Evolutionary conservation across 1,140 invertebrate genomes (phyloP).

Genomic region (Doryteuthis pealeii): DNA sequence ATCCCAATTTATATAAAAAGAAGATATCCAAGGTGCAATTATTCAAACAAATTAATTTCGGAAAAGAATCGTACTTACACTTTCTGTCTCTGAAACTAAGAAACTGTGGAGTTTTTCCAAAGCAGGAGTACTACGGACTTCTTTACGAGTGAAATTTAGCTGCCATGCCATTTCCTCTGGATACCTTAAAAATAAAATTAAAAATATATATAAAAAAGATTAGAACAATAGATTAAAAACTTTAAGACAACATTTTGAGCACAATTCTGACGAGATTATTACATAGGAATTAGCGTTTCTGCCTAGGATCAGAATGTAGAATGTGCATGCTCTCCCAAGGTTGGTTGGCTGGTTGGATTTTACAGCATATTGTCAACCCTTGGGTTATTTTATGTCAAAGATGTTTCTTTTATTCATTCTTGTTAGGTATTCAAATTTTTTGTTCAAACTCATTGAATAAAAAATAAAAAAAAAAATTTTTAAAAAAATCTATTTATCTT

Average conservation of each 20-base stretch:
- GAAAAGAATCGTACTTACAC: conserved; percentile 54
- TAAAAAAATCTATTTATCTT: no score
- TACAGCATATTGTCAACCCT: no score
- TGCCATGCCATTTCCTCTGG: conserved; percentile 93
- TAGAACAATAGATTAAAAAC: conserved; percentile 1
- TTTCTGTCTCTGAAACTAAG: conserved; percentile 87
- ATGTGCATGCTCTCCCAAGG: no score
- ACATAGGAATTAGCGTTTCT: background rate
- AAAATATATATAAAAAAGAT: background rate
- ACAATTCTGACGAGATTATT: background rate
- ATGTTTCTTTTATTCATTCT: no score
- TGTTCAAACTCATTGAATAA: no score
- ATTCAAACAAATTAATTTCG: no score
- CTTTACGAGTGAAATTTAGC: conserved; percentile 82
- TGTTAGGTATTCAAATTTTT: no score
- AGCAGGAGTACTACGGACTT: conserved; percentile 82
- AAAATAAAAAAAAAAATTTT: no score
- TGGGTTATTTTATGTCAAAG: no score
- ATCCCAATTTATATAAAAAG: no score
- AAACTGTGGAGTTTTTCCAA: conserved; percentile 90
- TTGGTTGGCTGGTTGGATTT: no score
- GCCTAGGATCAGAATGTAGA: conserved; percentile 3
- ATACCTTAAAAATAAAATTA: conserved; percentile 69
- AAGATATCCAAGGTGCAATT: no score
- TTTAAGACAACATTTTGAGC: conserved; percentile 1